Evolutionary conservation across 2,797 vertebrate species (phyloP).

Genomic region (Acrossocheilus wenchowensis): DNA sequence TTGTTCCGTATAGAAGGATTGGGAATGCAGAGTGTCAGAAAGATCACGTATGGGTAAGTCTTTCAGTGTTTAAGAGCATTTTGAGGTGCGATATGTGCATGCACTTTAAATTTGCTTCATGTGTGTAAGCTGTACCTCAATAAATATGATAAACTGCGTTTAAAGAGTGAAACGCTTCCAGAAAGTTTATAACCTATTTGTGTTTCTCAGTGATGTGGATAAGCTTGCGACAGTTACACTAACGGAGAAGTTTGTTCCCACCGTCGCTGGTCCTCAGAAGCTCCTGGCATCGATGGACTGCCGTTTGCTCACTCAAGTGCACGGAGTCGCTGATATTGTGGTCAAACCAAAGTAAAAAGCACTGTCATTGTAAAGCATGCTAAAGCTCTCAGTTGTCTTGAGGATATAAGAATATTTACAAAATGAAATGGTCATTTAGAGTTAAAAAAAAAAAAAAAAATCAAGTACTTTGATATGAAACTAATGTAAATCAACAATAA

Average conservation of each 20-base stretch:
- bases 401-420: background rate
- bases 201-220: constrained; percentile 71
- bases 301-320: constrained; percentile 86
- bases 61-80: background rate
- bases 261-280: constrained; percentile 81
- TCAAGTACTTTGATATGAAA: background rate
- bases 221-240: constrained; percentile 76
- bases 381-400: too few species aligned
- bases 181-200: background rate
- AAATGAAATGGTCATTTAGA: background rate
- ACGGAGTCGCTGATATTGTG: constrained; percentile 82
- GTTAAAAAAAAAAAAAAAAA: background rate
- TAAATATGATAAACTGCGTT: background rate
- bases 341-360: constrained; percentile 73
- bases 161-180: background rate
- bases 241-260: constrained; percentile 84
- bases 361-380: too few species aligned
- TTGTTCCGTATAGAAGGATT: constrained; percentile 81
- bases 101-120: background rate
- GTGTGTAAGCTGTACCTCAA: background rate
- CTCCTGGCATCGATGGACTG: constrained; percentile 88
- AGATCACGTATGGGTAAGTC: constrained; percentile 81
- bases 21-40: constrained; percentile 61
- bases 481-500: background rate
- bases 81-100: background rate